phyloP scores from a whole-genome alignment of 2,888 invertebrate genomes.

The Neoascia interrupta region DNA sequence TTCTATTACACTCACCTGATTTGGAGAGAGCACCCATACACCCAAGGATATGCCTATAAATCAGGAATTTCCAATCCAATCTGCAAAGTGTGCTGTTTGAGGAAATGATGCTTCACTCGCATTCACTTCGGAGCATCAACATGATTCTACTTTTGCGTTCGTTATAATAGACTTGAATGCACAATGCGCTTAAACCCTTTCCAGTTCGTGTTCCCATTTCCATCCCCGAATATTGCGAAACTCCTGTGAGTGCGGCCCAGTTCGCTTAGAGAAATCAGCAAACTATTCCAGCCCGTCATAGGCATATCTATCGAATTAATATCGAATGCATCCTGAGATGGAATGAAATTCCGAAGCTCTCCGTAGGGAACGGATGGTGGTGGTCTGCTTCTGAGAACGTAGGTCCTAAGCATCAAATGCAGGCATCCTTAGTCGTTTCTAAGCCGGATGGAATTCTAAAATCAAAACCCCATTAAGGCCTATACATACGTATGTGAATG shows the following conservation, averaged over 20 bases:
- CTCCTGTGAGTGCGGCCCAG: neutral
- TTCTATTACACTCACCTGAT: no score
- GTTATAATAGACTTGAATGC: neutral
- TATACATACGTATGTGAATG: no score
- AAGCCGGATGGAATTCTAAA: conserved; percentile 36
- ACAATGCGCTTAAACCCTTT: no score
- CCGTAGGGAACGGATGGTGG: neutral
- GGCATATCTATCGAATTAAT: conserved; percentile 56
- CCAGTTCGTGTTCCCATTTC: neutral
- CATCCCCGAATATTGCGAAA: neutral
- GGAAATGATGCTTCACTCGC: conserved; percentile 29
- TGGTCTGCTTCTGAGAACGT: no score
- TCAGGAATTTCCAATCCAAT: conserved; percentile 22
- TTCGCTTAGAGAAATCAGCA: conserved; percentile 20
- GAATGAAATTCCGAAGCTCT: conserved; percentile 33
- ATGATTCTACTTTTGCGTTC: neutral
- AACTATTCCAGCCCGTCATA: neutral
- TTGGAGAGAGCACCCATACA: no score
- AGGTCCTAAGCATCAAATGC: no score
- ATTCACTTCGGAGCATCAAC: conserved; percentile 32
- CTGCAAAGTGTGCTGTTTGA: neutral
- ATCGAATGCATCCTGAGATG: conserved; percentile 46
- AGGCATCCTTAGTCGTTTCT: neutral
- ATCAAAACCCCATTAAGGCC: conserved; percentile 58
- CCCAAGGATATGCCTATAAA: neutral